A percentile compares a stretch with the other conserved stretches of the same genome.
phyloP scores from a whole-genome alignment of 2,113 vertebrate species.

The Bos taurus region DNA sequence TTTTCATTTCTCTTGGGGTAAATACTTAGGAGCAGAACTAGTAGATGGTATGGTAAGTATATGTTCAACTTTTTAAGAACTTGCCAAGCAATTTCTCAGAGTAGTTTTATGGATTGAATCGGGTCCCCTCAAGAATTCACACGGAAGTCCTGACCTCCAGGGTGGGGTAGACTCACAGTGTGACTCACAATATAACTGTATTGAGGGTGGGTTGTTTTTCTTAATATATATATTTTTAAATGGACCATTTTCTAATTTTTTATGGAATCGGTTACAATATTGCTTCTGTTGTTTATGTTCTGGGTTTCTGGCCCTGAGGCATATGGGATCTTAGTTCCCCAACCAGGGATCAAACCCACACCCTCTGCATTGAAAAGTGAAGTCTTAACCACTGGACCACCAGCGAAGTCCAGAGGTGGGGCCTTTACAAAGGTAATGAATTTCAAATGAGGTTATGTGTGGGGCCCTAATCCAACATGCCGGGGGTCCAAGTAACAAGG shows the following conservation, averaged over 20 bases:
- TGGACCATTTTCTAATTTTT: not conserved
- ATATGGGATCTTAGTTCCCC: not conserved
- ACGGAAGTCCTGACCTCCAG: not conserved
- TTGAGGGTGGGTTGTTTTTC: not conserved
- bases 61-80: not conserved
- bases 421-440: not conserved
- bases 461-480: not conserved
- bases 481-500: not conserved
- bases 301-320: not conserved
- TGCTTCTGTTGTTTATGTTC: not conserved
- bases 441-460: not conserved
- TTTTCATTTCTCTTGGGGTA: not conserved
- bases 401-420: not conserved
- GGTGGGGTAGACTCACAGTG: not conserved
- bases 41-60: not conserved
- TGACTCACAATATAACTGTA: not conserved
- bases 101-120: not conserved
- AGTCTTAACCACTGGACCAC: not conserved
- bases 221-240: not conserved
- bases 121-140: not conserved
- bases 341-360: not conserved
- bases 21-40: not conserved
- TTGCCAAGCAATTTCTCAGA: not conserved
- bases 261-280: not conserved
- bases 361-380: not conserved